A percentile compares a stretch with the other conserved stretches of the same genome.
phyloP scores from a whole-genome alignment of 53 echinoderm and acorn worm species.

The Holothuria scabra region DNA sequence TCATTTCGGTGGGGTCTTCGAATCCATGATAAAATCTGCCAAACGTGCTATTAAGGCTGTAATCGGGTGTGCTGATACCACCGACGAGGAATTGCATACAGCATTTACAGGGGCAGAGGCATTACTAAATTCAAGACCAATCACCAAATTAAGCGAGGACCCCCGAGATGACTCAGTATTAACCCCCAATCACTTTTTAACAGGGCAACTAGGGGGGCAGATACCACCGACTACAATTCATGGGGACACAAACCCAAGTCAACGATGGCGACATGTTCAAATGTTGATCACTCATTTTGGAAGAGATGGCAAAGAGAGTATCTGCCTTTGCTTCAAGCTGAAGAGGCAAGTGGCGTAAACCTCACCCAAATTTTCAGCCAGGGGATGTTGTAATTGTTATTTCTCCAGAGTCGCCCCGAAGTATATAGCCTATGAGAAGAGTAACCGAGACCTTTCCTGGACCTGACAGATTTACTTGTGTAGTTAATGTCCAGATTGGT shows the following conservation, averaged over 20 bases:
- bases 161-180: not conserved
- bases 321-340: not conserved
- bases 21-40: constrained; percentile 20
- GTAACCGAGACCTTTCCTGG: not conserved
- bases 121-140: constrained; percentile 9
- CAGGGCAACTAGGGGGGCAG: not conserved
- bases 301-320: not conserved
- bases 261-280: constrained; percentile 7
- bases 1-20: constrained; percentile 36
- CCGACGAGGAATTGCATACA: constrained; percentile 35
- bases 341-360: not conserved
- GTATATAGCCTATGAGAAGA: not conserved
- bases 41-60: constrained; percentile 21
- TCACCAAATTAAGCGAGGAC: not conserved
- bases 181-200: constrained; percentile 24
- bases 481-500: not conserved
- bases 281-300: not conserved
- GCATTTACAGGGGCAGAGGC: constrained; percentile 22
- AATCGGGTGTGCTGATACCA: not conserved
- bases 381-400: constrained; percentile 15
- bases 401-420: not conserved
- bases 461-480: not conserved
- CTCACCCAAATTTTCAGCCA: not conserved
- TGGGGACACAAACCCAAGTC: not conserved
- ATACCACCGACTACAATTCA: not conserved